phyloP scores from a whole-genome alignment of 2,113 vertebrate species.

The Bothrops jararaca region DNA sequence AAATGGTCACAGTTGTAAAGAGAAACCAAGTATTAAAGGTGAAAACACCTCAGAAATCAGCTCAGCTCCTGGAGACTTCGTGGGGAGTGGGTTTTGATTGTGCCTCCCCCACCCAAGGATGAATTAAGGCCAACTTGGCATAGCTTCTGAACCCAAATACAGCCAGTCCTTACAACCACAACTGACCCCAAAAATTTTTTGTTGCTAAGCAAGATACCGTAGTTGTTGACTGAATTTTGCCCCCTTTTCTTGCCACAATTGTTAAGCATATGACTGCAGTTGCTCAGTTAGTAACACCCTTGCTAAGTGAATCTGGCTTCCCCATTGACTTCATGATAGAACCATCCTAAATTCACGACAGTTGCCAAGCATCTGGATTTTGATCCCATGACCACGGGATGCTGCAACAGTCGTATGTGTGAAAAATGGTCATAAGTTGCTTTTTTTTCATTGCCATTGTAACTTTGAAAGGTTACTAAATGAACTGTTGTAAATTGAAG shows the following conservation, averaged over 20 bases:
- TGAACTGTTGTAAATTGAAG: not conserved
- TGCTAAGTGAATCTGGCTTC: not conserved
- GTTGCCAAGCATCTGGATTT: not conserved
- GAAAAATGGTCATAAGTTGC: not conserved
- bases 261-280: not conserved
- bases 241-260: not conserved
- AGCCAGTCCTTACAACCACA: not conserved
- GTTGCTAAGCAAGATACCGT: not conserved
- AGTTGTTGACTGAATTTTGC: not conserved
- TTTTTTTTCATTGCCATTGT: not conserved
- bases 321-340: no score
- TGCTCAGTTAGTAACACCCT: not conserved
- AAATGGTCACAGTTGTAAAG: not conserved
- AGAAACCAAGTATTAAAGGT: not conserved
- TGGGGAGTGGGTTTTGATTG: not conserved
- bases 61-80: not conserved
- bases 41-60: not conserved
- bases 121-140: not conserved
- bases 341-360: not conserved
- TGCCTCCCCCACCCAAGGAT: not conserved
- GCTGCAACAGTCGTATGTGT: not conserved
- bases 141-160: not conserved
- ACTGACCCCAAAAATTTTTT: not conserved
- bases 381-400: not conserved
- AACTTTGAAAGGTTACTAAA: not conserved